A percentile compares a stretch with the other conserved stretches of the same genome.
phyloP scores from a whole-genome alignment of 2,797 vertebrate species.

The Enoplosus armatus region DNA sequence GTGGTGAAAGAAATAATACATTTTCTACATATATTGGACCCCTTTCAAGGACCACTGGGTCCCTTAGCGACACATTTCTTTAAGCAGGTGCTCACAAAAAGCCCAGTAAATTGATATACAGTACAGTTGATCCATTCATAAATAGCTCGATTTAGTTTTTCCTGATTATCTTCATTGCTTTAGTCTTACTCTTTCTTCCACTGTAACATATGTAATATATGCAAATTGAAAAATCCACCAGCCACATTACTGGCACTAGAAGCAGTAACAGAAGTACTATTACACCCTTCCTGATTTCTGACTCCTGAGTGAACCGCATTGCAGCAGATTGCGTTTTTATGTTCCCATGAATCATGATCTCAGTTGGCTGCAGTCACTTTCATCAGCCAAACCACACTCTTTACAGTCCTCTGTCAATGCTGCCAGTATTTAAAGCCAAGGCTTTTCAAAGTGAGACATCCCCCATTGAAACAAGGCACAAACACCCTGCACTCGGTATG shows the following conservation, averaged over 20 bases:
- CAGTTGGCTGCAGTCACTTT: constrained; percentile 37
- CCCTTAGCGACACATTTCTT: not conserved
- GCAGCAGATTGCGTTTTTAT: constrained; percentile 67
- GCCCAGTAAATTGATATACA: not conserved
- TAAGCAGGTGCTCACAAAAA: not conserved
- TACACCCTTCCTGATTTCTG: constrained; percentile 18
- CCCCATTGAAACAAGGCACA: not conserved
- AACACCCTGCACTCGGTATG: not conserved
- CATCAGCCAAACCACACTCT: constrained; percentile 33
- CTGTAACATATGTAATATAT: not conserved
- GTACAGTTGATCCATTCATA: not conserved
- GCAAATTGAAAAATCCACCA: not conserved
- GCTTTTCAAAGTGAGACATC: constrained; percentile 8
- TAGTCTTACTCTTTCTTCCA: not conserved
- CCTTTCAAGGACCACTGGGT: not conserved
- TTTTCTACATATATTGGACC: not conserved
- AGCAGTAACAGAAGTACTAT: not conserved
- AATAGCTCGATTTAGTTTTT: not conserved
- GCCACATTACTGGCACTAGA: not conserved
- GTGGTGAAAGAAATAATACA: not conserved
- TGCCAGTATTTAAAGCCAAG: not conserved
- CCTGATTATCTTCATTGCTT: not conserved
- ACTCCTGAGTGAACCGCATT: constrained; percentile 50
- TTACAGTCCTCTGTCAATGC: constrained; percentile 10
- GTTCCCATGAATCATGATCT: constrained; percentile 49